Evolutionary conservation across 2,888 invertebrate species (phyloP), one percentile per base, ranked within the genome.

Genomic region (Dichetophora obliterata): DNA sequence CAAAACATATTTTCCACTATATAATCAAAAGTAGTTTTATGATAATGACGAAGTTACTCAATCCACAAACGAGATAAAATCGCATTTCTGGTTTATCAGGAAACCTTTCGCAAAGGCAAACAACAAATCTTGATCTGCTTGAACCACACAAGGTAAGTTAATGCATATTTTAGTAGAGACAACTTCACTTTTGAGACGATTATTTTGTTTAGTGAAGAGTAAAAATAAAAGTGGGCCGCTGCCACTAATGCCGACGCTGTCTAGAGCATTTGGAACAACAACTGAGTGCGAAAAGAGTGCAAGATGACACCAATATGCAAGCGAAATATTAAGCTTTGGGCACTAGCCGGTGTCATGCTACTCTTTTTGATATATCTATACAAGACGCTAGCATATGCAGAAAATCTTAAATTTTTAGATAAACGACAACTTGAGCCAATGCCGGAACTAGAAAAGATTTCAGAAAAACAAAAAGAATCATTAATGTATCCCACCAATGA

Each of bases 311-410:
- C 81, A 79, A 80, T 84, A 79, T 81, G 82, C 16, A 85, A 83
- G 74, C 83, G 84, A 74, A 84, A 84, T 81, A 85, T 86, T 83
- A 86, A 86, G 82, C 82, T 85, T 69, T 80, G 85, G 66, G 79
- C 81, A 31, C 77, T 83, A 34, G 66, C 81, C 34, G 80, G 81
- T 37, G 71, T 85, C 48, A 76, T 81, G 11, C 63, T 83, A 37
- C 24, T 88, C 22, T 73, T 82, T 0, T 37, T 88, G 3, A 69
- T 86, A 37, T 85, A 85, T 73, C 71, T 86, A 5, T 88, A 85
- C 77, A 84, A 82, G 78, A 80, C 81, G 1, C 76, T 86, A 66
- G 75, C 80, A 19, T 68, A 37, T 6, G 66, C 16, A 24, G 72
- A 27, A 61, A 22, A 61, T 61, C 11, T 48, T 5, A 59, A 61